phyloP scores from a whole-genome alignment of 2,113 vertebrate species.

The Etheostoma cragini region DNA sequence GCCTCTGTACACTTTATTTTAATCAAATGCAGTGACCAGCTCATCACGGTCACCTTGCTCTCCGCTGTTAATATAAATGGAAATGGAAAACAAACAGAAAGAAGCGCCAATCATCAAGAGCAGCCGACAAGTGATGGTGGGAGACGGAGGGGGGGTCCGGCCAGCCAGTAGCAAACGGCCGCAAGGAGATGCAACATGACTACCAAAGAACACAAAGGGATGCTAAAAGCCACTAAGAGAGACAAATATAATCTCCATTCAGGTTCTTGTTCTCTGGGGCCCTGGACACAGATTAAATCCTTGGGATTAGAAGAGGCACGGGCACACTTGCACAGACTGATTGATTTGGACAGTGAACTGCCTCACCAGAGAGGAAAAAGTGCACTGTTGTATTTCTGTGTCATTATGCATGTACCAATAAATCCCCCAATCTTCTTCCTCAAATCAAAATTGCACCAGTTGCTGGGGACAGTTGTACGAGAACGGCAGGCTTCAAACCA shows the following conservation, averaged over 20 bases:
- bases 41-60: too few relatives aligned
- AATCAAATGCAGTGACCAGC: too few relatives aligned
- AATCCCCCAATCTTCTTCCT: constrained; percentile 72
- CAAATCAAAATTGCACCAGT: constrained; percentile 76
- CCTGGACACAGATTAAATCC: constrained; percentile 53
- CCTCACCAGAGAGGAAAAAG: constrained; percentile 34
- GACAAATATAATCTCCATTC: constrained; percentile 46
- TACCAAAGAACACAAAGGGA: background rate
- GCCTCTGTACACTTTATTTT: background rate
- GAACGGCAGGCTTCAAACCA: constrained; percentile 56
- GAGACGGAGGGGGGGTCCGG: too few relatives aligned
- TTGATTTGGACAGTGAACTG: constrained; percentile 57
- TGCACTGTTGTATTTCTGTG: constrained; percentile 54
- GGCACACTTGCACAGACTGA: constrained; percentile 23
- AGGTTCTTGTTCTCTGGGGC: constrained; percentile 53
- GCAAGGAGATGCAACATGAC: background rate
- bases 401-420: constrained; percentile 65
- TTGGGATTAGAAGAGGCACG: constrained; percentile 59
- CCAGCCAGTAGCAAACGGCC: background rate
- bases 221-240: background rate
- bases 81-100: too few relatives aligned
- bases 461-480: constrained; percentile 54
- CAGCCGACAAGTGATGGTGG: too few relatives aligned
- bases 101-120: too few relatives aligned
- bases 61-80: too few relatives aligned